phyloP scores from a whole-genome alignment of 2,888 invertebrate species.

The Pristionchus arcanus region DNA sequence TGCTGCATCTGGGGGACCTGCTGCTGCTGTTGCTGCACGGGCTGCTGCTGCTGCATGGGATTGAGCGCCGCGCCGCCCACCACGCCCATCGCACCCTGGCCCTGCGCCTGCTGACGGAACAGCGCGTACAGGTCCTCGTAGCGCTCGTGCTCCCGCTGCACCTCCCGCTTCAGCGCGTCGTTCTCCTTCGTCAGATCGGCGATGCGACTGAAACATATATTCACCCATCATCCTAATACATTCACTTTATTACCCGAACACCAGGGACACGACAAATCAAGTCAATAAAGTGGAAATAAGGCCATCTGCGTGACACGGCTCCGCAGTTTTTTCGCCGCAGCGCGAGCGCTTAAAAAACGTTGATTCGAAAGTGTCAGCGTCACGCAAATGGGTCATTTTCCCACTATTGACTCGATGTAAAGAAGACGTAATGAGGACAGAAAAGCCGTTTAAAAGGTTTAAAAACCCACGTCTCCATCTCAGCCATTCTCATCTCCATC shows the following conservation, averaged over 20 bases:
- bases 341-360: no score
- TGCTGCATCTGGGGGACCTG: conserved; percentile 5
- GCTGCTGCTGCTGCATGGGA: conserved; percentile 44
- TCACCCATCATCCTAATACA: not conserved
- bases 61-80: not conserved
- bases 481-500: conserved; percentile 33
- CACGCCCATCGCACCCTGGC: not conserved
- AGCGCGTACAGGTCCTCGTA: conserved; percentile 75
- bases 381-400: no score
- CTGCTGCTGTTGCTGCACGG: conserved; percentile 10
- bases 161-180: conserved; percentile 71
- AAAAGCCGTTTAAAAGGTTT: not conserved
- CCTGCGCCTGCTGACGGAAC: conserved; percentile 68
- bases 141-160: conserved; percentile 72
- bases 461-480: conserved; percentile 42
- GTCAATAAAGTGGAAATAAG: not conserved
- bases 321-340: no score
- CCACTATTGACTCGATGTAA: not conserved
- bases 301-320: no score
- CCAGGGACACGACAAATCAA: not conserved
- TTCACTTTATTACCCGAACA: conserved; percentile 43
- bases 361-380: no score
- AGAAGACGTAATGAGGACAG: not conserved
- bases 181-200: conserved; percentile 71
- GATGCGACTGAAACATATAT: conserved; percentile 70